Conservation (phyloP, 1,140 invertebrate species). For the Ceratosolen solmsi region DNA sequence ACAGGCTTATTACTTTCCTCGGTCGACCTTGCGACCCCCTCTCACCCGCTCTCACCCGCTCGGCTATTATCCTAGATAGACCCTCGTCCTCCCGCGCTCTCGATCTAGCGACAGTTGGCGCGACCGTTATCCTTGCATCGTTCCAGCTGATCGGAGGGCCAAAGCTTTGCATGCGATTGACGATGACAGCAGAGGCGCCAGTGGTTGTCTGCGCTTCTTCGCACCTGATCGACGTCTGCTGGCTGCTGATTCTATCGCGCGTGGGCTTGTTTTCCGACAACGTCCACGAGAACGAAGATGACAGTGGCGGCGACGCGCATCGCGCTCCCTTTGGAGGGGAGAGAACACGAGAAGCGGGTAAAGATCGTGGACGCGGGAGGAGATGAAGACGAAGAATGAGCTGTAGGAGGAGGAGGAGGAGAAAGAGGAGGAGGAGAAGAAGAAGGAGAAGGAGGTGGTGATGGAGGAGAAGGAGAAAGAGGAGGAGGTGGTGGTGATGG, state of each 20-base stretch:
- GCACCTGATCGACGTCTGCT: not conserved
- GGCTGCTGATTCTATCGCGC: not conserved
- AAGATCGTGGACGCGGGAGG: not conserved
- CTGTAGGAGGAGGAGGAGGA: not conserved
- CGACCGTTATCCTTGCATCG: not conserved
- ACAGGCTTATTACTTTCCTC: no score
- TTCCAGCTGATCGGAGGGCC: not conserved
- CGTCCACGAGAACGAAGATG: not conserved
- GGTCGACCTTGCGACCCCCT: no score
- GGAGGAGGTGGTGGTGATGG: not conserved
- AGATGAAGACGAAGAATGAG: no score
- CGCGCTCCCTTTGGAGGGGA: not conserved
- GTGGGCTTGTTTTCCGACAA: not conserved
- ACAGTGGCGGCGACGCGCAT: not conserved
- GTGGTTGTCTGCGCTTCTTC: no score
- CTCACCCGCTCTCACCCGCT: no score
- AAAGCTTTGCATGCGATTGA: no score
- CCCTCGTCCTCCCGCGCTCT: no score
- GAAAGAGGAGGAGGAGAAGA: not conserved
- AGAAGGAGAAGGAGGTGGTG: not conserved
- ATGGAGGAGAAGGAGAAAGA: not conserved
- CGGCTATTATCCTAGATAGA: no score
- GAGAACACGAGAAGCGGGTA: not conserved
- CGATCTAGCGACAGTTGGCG: not conserved
- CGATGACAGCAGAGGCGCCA: no score